phyloP scores from a whole-genome alignment of 1,140 invertebrate species.

The Bombus vancouverensis region DNA sequence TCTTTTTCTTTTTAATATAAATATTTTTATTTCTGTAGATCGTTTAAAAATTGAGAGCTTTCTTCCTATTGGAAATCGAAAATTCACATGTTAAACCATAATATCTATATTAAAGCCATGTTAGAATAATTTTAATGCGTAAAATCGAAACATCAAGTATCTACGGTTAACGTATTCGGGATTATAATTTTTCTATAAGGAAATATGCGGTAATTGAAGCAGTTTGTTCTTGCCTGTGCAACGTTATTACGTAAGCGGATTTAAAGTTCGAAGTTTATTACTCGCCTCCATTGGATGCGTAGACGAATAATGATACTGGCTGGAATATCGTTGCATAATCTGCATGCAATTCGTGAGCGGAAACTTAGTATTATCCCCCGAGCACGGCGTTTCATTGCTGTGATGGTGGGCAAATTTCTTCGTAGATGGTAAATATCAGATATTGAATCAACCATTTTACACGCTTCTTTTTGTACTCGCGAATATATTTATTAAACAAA shows the following conservation, averaged over 20 bases:
- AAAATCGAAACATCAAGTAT: no score
- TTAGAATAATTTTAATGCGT: no score
- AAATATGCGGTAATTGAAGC: neutral
- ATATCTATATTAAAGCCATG: no score
- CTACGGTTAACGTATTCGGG: neutral
- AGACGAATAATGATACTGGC: conserved; percentile 15
- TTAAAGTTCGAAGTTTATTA: conserved; percentile 31
- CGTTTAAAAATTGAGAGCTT: no score
- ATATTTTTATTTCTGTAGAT: no score
- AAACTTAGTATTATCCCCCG: conserved; percentile 31
- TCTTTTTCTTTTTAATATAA: neutral
- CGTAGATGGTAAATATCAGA: neutral
- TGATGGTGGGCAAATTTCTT: neutral
- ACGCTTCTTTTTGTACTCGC: no score
- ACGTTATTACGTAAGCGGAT: conserved; percentile 14
- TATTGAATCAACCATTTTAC: neutral
- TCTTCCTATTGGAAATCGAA: no score
- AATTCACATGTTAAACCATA: no score
- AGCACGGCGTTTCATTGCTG: conserved; percentile 1
- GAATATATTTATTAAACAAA: no score
- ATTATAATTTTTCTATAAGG: neutral
- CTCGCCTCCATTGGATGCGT: neutral
- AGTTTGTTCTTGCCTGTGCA: neutral
- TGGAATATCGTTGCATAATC: conserved; percentile 34
- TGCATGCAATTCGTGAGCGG: conserved; percentile 3